phyloP scores from a whole-genome alignment of 2,797 vertebrate species.

The Girardinus metallicus region DNA sequence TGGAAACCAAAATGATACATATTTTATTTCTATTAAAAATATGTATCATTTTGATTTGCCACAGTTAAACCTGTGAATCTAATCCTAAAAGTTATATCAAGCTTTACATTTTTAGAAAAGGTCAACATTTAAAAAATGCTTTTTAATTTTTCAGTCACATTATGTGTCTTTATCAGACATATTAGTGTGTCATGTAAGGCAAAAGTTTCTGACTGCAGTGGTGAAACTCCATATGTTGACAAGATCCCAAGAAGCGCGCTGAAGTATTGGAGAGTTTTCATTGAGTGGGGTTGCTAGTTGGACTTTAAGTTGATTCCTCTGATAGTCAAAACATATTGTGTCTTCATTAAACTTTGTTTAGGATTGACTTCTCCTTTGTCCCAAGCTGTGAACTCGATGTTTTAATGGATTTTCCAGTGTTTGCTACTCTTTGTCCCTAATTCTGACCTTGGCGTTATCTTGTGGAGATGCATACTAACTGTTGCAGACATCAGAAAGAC shows the following conservation, averaged over 20 bases:
- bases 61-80: background rate
- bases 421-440: background rate
- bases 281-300: background rate
- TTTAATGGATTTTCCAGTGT: background rate
- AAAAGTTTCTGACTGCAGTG: background rate
- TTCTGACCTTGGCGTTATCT: background rate
- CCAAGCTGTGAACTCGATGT: background rate
- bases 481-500: background rate
- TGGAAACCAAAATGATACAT: no score
- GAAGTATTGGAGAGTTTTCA: background rate
- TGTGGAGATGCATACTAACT: background rate
- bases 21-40: background rate
- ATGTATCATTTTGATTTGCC: background rate
- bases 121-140: background rate
- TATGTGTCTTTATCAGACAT: slow-evolving; percentile 5
- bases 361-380: background rate
- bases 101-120: background rate
- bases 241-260: background rate
- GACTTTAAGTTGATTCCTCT: background rate
- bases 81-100: background rate
- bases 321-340: background rate
- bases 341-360: background rate
- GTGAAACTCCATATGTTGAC: background rate
- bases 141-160: background rate
- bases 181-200: background rate